These are phyloP conservation scores for Paramisgurnus dabryanus DNA, from an alignment of 2,113 vertebrate genomes.

Conservation along the genomic window DNA sequence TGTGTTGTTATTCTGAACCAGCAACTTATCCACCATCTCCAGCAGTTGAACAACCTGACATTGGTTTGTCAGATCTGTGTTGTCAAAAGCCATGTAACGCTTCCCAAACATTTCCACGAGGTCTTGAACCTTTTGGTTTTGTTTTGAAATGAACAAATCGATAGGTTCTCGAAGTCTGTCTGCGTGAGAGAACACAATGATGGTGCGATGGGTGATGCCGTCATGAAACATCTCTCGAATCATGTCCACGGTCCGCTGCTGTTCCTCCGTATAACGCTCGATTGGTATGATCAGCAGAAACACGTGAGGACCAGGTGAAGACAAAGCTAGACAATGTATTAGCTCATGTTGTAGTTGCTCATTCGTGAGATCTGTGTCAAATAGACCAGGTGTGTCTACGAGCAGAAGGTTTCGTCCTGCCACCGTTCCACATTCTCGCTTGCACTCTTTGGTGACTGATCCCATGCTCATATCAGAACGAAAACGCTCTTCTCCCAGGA, in stretches of 20 bases:
- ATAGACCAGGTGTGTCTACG: conserved; percentile 52
- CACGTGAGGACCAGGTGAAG: conserved; percentile 32
- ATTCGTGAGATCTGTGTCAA: conserved; percentile 21
- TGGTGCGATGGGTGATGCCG: too few relatives aligned
- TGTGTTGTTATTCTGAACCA: not conserved
- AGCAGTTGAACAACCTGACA: conserved; percentile 44
- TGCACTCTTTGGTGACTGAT: conserved; percentile 45
- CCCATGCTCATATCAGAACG: conserved; percentile 19
- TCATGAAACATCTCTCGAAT: too few relatives aligned
- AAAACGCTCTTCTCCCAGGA: conserved; percentile 32
- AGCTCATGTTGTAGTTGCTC: not conserved
- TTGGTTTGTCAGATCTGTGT: conserved; percentile 18
- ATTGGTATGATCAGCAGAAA: too few relatives aligned
- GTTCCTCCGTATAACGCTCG: too few relatives aligned
- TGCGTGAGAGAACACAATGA: too few relatives aligned
- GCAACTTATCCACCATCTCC: conserved; percentile 22
- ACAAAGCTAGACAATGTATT: conserved; percentile 24
- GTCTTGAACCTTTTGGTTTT: too few relatives aligned
- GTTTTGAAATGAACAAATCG: too few relatives aligned
- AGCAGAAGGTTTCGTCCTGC: conserved; percentile 10
- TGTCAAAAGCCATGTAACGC: conserved; percentile 3
- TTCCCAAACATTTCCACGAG: too few relatives aligned
- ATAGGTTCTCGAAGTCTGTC: too few relatives aligned
- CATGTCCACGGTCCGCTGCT: too few relatives aligned
- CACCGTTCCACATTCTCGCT: conserved; percentile 5